Conservation (phyloP, 92 coral and sea anemone genomes). For the Zoanthus sansibaricus region DNA sequence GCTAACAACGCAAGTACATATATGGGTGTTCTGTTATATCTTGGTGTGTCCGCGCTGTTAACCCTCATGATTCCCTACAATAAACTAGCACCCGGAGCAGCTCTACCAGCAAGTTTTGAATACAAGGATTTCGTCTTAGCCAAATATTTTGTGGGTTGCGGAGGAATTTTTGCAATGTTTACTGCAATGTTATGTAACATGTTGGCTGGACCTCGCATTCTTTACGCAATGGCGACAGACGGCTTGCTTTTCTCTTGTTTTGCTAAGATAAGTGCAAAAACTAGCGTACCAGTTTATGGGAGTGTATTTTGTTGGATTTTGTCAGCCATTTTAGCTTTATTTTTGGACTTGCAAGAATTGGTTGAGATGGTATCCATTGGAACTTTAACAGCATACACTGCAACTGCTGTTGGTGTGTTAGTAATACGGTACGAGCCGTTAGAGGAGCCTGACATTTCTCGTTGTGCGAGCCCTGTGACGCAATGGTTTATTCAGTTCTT, state of each 20-base stretch:
- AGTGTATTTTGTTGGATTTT: slow-evolving; percentile 68
- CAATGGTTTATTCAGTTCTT: slow-evolving; percentile 37
- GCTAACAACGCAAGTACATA: slow-evolving; percentile 79
- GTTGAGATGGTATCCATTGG: slow-evolving; percentile 90
- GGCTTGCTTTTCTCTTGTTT: slow-evolving; percentile 72
- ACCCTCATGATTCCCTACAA: slow-evolving; percentile 85
- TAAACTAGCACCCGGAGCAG: slow-evolving; percentile 59
- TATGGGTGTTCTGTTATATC: slow-evolving; percentile 76
- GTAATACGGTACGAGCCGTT: slow-evolving; percentile 76
- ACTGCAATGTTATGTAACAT: slow-evolving; percentile 71
- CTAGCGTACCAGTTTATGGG: slow-evolving; percentile 69
- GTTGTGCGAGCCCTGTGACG: slow-evolving; percentile 26
- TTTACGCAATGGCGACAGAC: slow-evolving; percentile 86
- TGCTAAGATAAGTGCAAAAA: slow-evolving; percentile 56
- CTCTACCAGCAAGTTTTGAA: slow-evolving; percentile 77
- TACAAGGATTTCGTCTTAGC: slow-evolving; percentile 74
- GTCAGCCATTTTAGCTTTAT: slow-evolving; percentile 68
- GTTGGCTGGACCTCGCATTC: slow-evolving; percentile 78
- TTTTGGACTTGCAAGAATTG: slow-evolving; percentile 66
- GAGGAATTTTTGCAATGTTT: slow-evolving; percentile 85
- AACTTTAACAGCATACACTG: slow-evolving; percentile 82
- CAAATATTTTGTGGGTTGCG: slow-evolving; percentile 80
- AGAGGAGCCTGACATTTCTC: not conserved
- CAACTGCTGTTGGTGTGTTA: slow-evolving; percentile 75
- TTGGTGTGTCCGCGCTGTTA: slow-evolving; percentile 71